Conservation (phyloP, 2,113 vertebrate species). For the Ramphastos sulfuratus region DNA sequence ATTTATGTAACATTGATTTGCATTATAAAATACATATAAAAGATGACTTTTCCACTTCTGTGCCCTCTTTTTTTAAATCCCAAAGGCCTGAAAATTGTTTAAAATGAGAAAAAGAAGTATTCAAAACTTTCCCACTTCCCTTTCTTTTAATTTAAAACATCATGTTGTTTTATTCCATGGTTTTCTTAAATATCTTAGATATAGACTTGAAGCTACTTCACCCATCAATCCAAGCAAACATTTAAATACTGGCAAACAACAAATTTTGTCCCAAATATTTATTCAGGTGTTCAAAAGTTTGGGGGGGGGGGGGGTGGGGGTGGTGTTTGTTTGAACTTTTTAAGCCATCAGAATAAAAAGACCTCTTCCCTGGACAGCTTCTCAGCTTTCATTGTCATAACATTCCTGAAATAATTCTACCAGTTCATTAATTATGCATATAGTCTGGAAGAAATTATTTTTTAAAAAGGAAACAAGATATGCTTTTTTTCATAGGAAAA, state of each 20-base stretch:
- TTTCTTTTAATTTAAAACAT: neutral
- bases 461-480: neutral
- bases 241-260: neutral
- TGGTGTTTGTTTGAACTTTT: neutral
- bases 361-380: neutral
- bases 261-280: slow-evolving; percentile 7
- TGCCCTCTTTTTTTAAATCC: neutral
- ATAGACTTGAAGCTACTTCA: neutral
- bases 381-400: neutral
- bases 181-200: neutral
- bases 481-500: neutral
- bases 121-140: neutral
- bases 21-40: neutral
- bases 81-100: neutral
- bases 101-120: neutral
- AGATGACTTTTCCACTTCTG: neutral
- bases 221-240: neutral
- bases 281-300: slow-evolving; percentile 22
- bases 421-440: neutral
- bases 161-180: neutral
- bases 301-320: rapidly evolving
- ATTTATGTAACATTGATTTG: neutral
- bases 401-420: neutral
- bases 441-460: neutral
- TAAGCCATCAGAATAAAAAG: neutral